Evolutionary conservation across 2,113 vertebrate genomes (phyloP).

Genomic region (Ardeotis arabs): DNA sequence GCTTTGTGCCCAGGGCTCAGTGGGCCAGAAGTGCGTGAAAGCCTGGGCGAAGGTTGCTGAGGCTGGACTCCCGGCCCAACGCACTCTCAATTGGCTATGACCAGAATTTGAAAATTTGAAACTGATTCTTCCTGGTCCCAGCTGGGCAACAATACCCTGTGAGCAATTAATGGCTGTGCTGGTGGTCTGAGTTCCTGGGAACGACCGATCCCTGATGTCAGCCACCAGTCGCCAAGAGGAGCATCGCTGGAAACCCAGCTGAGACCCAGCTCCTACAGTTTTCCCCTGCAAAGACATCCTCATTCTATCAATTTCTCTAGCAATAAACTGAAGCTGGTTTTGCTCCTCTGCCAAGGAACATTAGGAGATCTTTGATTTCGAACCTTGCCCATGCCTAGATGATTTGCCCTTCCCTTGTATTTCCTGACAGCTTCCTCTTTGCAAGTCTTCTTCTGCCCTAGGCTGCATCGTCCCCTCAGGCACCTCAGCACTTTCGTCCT

Average conservation of each 20-base stretch:
- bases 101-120: not conserved
- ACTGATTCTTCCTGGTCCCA: not conserved
- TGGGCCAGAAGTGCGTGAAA: accelerated
- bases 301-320: accelerated
- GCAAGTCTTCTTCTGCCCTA: not conserved
- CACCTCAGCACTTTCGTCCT: not conserved
- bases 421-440: not conserved
- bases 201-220: not conserved
- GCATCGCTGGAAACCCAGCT: not conserved
- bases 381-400: not conserved
- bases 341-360: not conserved
- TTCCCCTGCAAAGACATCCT: not conserved
- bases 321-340: not conserved
- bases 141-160: accelerated
- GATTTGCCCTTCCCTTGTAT: not conserved
- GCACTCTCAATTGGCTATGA: too few species aligned
- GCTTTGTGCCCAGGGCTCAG: not conserved
- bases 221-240: not conserved
- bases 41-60: not conserved
- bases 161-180: not conserved
- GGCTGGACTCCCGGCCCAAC: not conserved
- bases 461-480: not conserved
- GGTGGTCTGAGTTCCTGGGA: not conserved
- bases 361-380: not conserved
- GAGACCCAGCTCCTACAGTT: not conserved